phyloP scores from a whole-genome alignment of 1,140 invertebrate species.

The Hetaerina americana region DNA sequence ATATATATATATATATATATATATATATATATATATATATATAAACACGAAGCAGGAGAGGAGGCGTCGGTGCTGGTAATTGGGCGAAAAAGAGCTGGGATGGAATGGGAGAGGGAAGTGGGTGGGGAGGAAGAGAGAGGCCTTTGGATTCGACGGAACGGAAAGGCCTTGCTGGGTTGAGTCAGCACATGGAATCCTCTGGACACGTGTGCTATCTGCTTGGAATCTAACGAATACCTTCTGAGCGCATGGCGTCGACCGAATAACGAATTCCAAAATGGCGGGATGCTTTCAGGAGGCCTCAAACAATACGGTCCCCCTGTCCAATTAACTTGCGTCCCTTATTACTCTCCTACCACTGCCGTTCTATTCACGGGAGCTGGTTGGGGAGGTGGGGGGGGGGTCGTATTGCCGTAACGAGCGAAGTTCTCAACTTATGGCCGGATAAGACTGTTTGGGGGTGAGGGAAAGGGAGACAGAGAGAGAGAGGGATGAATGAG shows the following conservation, averaged over 20 bases:
- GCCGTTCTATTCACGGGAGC: too few species aligned
- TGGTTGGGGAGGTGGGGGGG: too few species aligned
- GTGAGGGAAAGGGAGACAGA: too few species aligned
- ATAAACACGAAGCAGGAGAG: background rate
- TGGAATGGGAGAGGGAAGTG: too few species aligned
- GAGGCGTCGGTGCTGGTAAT: background rate
- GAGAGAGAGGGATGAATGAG: too few species aligned
- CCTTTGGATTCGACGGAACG: background rate
- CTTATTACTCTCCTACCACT: too few species aligned
- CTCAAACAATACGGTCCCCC: background rate
- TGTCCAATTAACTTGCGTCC: background rate
- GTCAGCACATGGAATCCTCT: background rate
- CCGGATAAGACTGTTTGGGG: too few species aligned
- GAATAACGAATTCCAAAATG: background rate
- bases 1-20: too few species aligned
- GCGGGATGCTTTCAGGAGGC: background rate
- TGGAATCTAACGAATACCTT: background rate
- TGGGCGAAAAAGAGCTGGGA: background rate
- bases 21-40: too few species aligned
- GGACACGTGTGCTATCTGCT: background rate
- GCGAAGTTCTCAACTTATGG: too few species aligned
- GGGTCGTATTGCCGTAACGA: too few species aligned
- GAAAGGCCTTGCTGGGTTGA: background rate
- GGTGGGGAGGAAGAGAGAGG: too few species aligned
- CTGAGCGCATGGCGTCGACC: background rate